Evolutionary conservation across 2,888 invertebrate genomes (phyloP).

Genomic region (Ptychoptera albimana): DNA sequence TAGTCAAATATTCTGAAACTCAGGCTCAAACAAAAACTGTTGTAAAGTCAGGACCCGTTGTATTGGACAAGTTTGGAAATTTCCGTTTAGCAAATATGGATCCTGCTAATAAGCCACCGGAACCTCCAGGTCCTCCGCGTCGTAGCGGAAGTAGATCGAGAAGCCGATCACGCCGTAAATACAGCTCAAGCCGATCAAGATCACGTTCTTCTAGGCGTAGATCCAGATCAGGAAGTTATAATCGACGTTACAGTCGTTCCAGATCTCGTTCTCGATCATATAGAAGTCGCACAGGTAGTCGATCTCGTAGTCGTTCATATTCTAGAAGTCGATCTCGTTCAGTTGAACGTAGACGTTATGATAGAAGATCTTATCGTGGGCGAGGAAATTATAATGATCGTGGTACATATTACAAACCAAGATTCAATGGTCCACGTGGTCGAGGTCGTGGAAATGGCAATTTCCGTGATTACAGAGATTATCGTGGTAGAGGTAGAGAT

Average conservation of each 20-base stretch:
- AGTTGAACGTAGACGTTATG: constrained; percentile 8
- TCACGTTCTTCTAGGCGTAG: constrained; percentile 16
- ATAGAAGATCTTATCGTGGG: constrained; percentile 6
- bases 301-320: background rate
- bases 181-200: constrained; percentile 8
- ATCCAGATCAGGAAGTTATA: constrained; percentile 7
- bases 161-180: constrained; percentile 5
- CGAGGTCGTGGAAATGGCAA: constrained; percentile 29
- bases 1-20: constrained; percentile 9
- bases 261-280: constrained; percentile 15
- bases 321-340: constrained; percentile 15
- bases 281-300: constrained; percentile 5
- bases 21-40: constrained; percentile 17
- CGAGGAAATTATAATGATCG: constrained; percentile 16
- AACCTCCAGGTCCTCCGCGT: constrained; percentile 6
- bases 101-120: constrained; percentile 12
- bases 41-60: constrained; percentile 36
- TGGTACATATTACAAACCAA: constrained; percentile 46
- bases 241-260: constrained; percentile 5
- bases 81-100: constrained; percentile 46
- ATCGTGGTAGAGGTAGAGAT: constrained; percentile 2
- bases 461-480: constrained; percentile 5
- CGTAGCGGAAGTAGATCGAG: constrained; percentile 14
- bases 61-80: constrained; percentile 57
- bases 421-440: constrained; percentile 44